A percentile compares a stretch with the other conserved stretches of the same genome.
These are phyloP conservation scores for Chiloscyllium punctatum DNA, from an alignment of 2,797 vertebrate species.

Conservation along the genomic window DNA sequence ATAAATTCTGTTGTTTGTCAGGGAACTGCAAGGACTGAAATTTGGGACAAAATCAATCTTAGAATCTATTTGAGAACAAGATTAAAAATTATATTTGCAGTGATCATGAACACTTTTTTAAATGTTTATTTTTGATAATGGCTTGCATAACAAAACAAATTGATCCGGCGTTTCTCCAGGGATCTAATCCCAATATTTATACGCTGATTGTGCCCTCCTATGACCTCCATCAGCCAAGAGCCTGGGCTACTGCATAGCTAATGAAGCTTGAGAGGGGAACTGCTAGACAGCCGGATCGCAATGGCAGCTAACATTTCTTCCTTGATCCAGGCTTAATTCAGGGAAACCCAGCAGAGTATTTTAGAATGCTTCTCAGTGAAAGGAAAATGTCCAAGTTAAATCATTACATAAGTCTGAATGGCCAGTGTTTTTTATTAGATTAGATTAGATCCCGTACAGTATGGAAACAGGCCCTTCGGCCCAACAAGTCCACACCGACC, in stretches of 20 bases:
- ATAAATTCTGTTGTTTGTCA: neutral
- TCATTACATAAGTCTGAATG: neutral
- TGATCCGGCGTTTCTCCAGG: neutral
- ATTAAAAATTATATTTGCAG: neutral
- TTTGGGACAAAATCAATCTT: constrained; percentile 1
- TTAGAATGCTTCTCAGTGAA: neutral
- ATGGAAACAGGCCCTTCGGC: too few relatives aligned
- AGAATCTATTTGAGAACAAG: neutral
- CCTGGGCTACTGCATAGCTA: neutral
- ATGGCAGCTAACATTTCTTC: neutral
- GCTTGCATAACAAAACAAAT: neutral
- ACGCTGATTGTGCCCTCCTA: neutral
- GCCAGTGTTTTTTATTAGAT: neutral
- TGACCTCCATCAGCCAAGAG: neutral
- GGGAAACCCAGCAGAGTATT: neutral
- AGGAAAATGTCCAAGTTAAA: neutral
- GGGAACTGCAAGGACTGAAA: neutral
- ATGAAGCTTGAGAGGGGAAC: neutral
- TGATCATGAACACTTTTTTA: neutral
- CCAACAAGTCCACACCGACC: too few relatives aligned
- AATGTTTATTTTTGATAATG: neutral
- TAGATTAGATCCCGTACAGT: too few relatives aligned
- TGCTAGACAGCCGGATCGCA: neutral
- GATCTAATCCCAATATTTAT: neutral
- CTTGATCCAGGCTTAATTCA: neutral